These are phyloP conservation scores for Pentalonia nigronervosa DNA, from an alignment of 1,140 invertebrate species.

Conservation along the genomic window DNA sequence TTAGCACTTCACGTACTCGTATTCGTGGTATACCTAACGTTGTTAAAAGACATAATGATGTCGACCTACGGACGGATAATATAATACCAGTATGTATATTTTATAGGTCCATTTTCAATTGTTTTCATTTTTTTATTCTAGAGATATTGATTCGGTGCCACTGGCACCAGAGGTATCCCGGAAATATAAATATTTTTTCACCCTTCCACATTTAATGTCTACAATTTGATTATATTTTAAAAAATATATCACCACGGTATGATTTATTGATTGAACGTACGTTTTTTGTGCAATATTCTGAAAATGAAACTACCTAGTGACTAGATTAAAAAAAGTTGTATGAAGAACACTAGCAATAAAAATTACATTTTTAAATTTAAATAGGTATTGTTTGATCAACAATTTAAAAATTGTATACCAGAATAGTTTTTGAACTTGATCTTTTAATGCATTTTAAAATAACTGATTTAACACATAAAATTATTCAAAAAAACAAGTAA, in stretches of 20 bases:
- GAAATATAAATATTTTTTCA: background rate
- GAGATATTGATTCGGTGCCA: background rate
- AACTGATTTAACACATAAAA: background rate
- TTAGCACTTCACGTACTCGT: background rate
- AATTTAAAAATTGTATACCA: background rate
- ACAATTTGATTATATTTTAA: background rate
- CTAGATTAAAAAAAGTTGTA: background rate
- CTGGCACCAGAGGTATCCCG: background rate
- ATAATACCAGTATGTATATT: background rate
- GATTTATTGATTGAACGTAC: background rate
- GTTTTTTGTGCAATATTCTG: background rate
- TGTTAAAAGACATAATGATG: background rate
- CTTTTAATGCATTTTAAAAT: background rate
- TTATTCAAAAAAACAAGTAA: background rate
- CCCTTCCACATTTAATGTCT: background rate
- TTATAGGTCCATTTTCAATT: background rate
- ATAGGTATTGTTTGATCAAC: background rate
- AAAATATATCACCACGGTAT: background rate
- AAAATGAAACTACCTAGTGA: background rate
- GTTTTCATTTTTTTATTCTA: background rate
- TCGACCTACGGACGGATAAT: background rate
- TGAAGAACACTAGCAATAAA: background rate
- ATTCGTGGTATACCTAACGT: background rate
- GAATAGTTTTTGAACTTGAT: background rate
- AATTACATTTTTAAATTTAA: background rate